Conservation (phyloP, 2,797 vertebrate genomes). For the Aphelocoma californica region DNA sequence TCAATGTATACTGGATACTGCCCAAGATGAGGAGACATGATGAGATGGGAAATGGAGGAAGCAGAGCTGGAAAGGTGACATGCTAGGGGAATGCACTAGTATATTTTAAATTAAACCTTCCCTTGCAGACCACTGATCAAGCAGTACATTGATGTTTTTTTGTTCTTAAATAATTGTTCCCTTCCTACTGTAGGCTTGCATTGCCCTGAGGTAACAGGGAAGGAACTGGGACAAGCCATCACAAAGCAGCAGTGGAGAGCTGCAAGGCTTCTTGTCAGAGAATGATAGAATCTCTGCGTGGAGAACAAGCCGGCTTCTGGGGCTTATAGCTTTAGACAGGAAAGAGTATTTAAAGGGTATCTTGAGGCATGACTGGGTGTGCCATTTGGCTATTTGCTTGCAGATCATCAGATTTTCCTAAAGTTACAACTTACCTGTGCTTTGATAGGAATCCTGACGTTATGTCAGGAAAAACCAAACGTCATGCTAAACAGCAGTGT, state of each 20-base stretch:
- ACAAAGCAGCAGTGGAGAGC: rapidly evolving
- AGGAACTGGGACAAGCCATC: background rate
- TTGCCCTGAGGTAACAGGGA: slow-evolving; percentile 5
- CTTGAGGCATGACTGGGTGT: background rate
- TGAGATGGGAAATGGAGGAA: background rate
- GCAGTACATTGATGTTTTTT: background rate
- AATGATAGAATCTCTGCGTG: background rate
- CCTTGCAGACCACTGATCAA: background rate
- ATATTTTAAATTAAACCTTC: background rate
- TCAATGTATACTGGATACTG: background rate
- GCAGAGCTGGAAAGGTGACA: background rate
- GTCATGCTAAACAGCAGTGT: background rate
- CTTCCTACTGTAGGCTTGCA: background rate
- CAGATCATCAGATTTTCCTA: background rate
- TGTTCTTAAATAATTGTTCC: background rate
- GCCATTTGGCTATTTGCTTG: background rate
- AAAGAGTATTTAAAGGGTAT: background rate
- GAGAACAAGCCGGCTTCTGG: background rate
- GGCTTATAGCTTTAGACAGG: background rate
- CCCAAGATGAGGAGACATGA: background rate
- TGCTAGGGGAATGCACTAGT: background rate
- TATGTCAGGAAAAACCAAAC: background rate
- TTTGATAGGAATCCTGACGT: background rate
- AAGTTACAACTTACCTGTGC: background rate
- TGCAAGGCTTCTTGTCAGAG: background rate